Conservation (phyloP, 2,113 vertebrate genomes). For the Macquaria australasica region DNA sequence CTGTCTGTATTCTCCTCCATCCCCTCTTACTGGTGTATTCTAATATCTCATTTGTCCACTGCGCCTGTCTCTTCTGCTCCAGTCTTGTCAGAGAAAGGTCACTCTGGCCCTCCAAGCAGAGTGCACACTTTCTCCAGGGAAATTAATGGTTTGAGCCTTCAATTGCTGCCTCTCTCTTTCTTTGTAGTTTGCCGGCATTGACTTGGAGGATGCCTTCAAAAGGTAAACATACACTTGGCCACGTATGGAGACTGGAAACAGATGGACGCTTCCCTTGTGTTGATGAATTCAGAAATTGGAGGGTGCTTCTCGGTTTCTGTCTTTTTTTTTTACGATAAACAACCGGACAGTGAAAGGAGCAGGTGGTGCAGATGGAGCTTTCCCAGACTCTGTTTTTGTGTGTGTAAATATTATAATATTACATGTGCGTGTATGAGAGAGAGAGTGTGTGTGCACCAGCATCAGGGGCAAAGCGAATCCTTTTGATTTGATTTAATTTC, state of each 20-base stretch:
- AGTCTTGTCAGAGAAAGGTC: constrained; percentile 84
- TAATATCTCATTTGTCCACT: constrained; percentile 84
- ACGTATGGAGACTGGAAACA: constrained; percentile 27
- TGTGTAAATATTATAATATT: constrained; percentile 33
- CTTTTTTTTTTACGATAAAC: not conserved
- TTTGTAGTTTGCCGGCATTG: constrained; percentile 78
- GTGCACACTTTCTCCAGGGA: constrained; percentile 79
- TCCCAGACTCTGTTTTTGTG: constrained; percentile 2
- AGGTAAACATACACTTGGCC: constrained; percentile 60
- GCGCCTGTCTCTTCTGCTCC: constrained; percentile 68
- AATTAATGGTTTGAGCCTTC: constrained; percentile 85
- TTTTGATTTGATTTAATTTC: constrained; percentile 67
- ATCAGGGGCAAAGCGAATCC: constrained; percentile 36
- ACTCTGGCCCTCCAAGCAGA: constrained; percentile 78
- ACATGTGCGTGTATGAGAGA: constrained; percentile 3
- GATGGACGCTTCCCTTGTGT: constrained; percentile 47
- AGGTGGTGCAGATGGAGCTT: constrained; percentile 16
- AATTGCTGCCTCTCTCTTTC: constrained; percentile 69
- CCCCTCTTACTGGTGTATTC: constrained; percentile 64
- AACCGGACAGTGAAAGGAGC: not conserved
- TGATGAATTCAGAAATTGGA: constrained; percentile 64
- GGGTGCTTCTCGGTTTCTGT: not conserved
- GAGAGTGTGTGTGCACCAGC: not conserved
- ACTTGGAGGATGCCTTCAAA: constrained; percentile 78
- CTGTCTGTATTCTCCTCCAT: constrained; percentile 60